Conservation (phyloP, 2,113 vertebrate species). For the Prionailurus viverrinus region DNA sequence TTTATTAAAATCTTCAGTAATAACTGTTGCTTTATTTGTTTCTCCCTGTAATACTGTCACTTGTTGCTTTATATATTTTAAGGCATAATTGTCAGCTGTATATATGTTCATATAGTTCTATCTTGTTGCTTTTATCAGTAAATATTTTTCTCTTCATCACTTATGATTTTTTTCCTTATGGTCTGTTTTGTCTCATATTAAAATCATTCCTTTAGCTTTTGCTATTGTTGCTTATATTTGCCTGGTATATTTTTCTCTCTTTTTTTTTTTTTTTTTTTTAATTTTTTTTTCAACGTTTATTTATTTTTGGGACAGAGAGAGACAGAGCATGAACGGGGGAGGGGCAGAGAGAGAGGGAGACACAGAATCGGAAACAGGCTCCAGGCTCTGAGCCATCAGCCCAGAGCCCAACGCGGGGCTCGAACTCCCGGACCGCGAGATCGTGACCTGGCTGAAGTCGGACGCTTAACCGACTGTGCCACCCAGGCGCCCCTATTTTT, state of each 20-base stretch:
- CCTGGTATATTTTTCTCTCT: neutral
- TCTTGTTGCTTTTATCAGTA: neutral
- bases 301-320: too few species aligned
- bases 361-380: too few species aligned
- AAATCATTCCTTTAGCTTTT: neutral
- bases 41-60: neutral
- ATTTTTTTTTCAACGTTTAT: too few species aligned
- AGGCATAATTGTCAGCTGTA: neutral
- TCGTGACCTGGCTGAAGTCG: too few species aligned
- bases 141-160: neutral
- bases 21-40: neutral
- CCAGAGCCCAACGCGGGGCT: too few species aligned
- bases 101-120: neutral
- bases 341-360: too few species aligned
- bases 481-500: neutral
- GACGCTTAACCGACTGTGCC: too few species aligned
- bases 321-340: too few species aligned
- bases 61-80: conserved; percentile 3
- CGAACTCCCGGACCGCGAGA: too few species aligned
- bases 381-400: too few species aligned
- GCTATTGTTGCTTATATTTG: neutral
- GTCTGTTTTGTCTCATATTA: conserved; percentile 27
- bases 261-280: neutral
- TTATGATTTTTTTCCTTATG: neutral
- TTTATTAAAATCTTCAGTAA: neutral